Evolutionary conservation across 1,140 invertebrate genomes (phyloP).

Genomic region (Triops cancriformis): DNA sequence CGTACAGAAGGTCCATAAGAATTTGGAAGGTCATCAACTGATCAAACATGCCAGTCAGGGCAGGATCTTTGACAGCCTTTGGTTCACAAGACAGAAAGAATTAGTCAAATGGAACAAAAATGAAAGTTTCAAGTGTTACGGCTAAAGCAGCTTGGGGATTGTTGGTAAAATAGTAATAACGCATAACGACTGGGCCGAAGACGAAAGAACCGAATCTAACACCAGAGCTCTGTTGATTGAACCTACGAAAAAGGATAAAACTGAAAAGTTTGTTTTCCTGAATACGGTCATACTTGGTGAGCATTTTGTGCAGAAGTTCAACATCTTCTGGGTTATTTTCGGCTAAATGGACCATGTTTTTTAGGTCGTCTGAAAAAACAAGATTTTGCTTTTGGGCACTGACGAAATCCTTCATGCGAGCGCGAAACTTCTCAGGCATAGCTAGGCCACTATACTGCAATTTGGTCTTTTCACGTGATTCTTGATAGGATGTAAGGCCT

Average conservation of each 20-base stretch:
- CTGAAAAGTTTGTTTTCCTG: too few relatives aligned
- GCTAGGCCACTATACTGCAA: slow-evolving; percentile 46
- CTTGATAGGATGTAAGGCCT: slow-evolving; percentile 51
- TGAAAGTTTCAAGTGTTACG: slow-evolving; percentile 35
- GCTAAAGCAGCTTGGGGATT: slow-evolving; percentile 56
- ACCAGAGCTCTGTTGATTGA: slow-evolving; percentile 59
- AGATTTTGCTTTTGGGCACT: slow-evolving; percentile 45
- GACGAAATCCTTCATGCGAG: slow-evolving; percentile 56
- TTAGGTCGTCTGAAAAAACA: slow-evolving; percentile 76
- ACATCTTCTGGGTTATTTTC: slow-evolving; percentile 52
- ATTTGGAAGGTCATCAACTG: slow-evolving; percentile 59
- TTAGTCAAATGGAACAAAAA: slow-evolving; percentile 24
- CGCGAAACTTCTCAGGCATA: slow-evolving; percentile 52
- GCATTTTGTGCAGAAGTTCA: slow-evolving; percentile 54
- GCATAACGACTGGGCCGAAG: slow-evolving; percentile 76
- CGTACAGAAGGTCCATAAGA: slow-evolving; percentile 60
- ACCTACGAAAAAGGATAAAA: too few relatives aligned
- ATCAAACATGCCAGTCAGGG: slow-evolving; percentile 55
- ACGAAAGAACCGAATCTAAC: slow-evolving; percentile 64
- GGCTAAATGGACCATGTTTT: slow-evolving; percentile 64
- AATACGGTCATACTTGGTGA: slow-evolving; percentile 51
- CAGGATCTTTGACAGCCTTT: slow-evolving; percentile 53
- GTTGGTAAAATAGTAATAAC: slow-evolving; percentile 61
- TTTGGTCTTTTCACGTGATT: slow-evolving; percentile 43
- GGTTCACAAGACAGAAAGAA: slow-evolving; percentile 36